phyloP scores from a whole-genome alignment of 2,888 invertebrate species.

The Eupithecia insigniata region DNA sequence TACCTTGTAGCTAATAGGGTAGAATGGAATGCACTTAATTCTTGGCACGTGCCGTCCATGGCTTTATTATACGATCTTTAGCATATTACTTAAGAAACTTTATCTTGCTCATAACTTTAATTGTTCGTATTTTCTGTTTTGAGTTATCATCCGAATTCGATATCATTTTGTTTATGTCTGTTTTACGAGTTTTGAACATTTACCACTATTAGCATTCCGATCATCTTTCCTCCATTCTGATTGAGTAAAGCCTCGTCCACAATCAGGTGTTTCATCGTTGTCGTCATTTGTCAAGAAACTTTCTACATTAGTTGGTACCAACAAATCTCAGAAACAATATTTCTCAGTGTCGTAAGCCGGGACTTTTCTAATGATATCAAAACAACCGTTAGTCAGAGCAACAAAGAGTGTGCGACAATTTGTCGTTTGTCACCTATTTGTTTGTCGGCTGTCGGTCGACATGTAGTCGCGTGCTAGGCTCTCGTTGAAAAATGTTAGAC shows the following conservation, averaged over 20 bases:
- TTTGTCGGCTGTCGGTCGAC: constrained; percentile 63
- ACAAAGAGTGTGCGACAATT: constrained; percentile 76
- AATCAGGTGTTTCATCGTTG: constrained; percentile 58
- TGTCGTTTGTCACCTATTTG: constrained; percentile 51
- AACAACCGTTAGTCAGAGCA: constrained; percentile 78
- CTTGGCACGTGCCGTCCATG: constrained; percentile 72
- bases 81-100: constrained; percentile 67
- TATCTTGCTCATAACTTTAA: constrained; percentile 71
- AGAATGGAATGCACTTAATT: constrained; percentile 60
- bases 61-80: constrained; percentile 75
- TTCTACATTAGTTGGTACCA: constrained; percentile 63
- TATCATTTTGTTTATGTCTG: constrained; percentile 62
- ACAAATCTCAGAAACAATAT: constrained; percentile 72
- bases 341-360: constrained; percentile 71
- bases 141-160: constrained; percentile 69
- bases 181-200: constrained; percentile 50
- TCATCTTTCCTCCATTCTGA: constrained; percentile 32
- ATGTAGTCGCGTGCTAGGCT: constrained; percentile 72
- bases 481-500: constrained; percentile 72
- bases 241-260: constrained; percentile 27
- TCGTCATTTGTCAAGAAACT: constrained; percentile 67
- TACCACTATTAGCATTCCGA: constrained; percentile 44
- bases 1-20: constrained; percentile 59
- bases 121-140: constrained; percentile 62
- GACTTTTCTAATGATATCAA: constrained; percentile 80